Conservation (phyloP, 2,113 vertebrate genomes). For the Isurus oxyrinchus region DNA sequence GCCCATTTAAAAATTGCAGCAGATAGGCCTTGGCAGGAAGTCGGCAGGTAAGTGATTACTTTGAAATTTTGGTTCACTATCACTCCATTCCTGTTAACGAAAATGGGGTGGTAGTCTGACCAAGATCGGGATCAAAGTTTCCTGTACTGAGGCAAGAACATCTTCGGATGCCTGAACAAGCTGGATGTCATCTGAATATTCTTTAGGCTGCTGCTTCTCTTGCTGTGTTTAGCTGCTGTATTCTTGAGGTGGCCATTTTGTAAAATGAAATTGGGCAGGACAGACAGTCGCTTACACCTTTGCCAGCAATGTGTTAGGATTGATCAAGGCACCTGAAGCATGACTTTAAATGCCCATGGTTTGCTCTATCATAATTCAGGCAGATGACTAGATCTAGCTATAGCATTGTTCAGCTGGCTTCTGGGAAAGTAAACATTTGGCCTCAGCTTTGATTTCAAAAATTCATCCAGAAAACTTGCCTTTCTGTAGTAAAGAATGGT, state of each 20-base stretch:
- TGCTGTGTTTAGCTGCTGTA: background rate
- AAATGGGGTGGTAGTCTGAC: background rate
- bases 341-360: background rate
- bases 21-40: background rate
- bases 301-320: background rate
- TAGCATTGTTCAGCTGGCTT: background rate
- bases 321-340: background rate
- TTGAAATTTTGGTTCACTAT: background rate
- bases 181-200: background rate
- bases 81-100: background rate
- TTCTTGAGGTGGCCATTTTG: background rate
- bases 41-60: background rate
- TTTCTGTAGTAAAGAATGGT: background rate
- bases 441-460: background rate
- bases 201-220: background rate
- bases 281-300: background rate
- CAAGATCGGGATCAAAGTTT: background rate
- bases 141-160: background rate
- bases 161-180: background rate
- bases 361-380: background rate
- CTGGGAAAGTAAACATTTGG: background rate
- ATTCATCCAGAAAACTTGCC: background rate
- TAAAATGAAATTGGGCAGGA: background rate
- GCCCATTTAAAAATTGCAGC: background rate
- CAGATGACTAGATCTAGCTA: background rate